phyloP scores from a whole-genome alignment of 2,888 invertebrate genomes.

The Nymphalis polychloros region DNA sequence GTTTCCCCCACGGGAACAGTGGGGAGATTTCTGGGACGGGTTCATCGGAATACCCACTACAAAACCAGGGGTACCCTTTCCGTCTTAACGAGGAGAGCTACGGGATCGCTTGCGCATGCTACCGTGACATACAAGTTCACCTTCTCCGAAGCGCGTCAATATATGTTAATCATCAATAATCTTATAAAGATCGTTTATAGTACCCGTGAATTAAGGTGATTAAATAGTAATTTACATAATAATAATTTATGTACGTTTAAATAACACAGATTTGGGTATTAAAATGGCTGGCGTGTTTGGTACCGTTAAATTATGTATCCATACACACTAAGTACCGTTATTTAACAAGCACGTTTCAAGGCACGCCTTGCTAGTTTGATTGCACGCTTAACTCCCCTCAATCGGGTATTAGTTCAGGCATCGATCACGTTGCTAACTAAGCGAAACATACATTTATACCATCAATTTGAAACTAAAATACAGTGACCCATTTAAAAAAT shows the following conservation, averaged over 20 bases:
- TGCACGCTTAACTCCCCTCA: constrained; percentile 40
- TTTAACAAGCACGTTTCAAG: constrained; percentile 38
- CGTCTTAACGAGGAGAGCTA: too few species aligned
- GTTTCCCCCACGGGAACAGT: too few species aligned
- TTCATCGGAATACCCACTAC: too few species aligned
- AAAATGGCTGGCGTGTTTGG: constrained; percentile 7
- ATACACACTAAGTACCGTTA: constrained; percentile 34
- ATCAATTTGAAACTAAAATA: constrained; percentile 32
- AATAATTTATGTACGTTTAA: not conserved
- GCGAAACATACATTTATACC: constrained; percentile 18
- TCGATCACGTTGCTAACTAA: constrained; percentile 35
- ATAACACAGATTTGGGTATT: constrained; percentile 8
- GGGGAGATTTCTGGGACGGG: too few species aligned
- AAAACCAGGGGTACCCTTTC: too few species aligned
- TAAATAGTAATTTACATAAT: not conserved
- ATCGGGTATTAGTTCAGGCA: constrained; percentile 37
- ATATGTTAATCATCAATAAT: too few species aligned
- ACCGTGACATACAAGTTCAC: not conserved
- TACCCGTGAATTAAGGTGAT: not conserved
- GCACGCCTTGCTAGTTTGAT: constrained; percentile 43
- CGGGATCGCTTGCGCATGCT: too few species aligned
- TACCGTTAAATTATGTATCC: constrained; percentile 15
- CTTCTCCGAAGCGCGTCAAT: not conserved
- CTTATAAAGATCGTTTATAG: too few species aligned
- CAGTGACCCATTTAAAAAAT: constrained; percentile 55